Conservation (phyloP, 2,888 invertebrate genomes). For the Cantharis rustica region DNA sequence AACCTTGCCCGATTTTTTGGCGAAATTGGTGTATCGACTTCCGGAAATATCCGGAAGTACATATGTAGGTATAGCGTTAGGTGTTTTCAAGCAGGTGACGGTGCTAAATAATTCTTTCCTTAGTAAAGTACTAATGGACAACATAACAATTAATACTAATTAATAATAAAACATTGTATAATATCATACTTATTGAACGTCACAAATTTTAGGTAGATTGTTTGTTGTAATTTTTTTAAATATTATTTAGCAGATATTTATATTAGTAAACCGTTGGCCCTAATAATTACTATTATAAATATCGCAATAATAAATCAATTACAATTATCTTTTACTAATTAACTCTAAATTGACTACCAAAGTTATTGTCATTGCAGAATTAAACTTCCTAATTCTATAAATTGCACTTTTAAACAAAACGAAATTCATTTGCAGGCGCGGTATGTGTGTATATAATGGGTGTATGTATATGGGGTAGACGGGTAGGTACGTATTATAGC, state of each 20-base stretch:
- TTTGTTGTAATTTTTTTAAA: not conserved
- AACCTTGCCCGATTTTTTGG: not conserved
- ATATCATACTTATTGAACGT: not conserved
- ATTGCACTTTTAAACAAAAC: conserved; percentile 36
- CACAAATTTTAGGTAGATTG: not conserved
- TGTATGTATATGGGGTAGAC: too few species aligned
- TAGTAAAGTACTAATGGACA: not conserved
- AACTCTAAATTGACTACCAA: conserved; percentile 41
- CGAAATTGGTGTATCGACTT: not conserved
- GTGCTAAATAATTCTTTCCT: not conserved
- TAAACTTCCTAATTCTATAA: conserved; percentile 33
- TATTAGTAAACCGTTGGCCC: conserved; percentile 51
- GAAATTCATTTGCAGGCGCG: conserved; percentile 14
- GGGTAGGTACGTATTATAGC: too few species aligned
- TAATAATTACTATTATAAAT: conserved; percentile 48
- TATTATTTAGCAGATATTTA: conserved; percentile 34
- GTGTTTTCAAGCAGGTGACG: not conserved
- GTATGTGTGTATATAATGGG: too few species aligned
- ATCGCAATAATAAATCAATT: conserved; percentile 21
- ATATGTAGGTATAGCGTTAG: not conserved
- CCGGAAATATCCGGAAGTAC: not conserved
- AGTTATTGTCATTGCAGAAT: conserved; percentile 44
- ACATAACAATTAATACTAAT: not conserved
- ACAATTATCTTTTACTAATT: conserved; percentile 8
- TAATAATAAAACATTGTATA: not conserved